A percentile compares a stretch with the other conserved stretches of the same genome.
phyloP scores from a whole-genome alignment of 2,888 invertebrate species.

The Drosophila nr. perissopoda region DNA sequence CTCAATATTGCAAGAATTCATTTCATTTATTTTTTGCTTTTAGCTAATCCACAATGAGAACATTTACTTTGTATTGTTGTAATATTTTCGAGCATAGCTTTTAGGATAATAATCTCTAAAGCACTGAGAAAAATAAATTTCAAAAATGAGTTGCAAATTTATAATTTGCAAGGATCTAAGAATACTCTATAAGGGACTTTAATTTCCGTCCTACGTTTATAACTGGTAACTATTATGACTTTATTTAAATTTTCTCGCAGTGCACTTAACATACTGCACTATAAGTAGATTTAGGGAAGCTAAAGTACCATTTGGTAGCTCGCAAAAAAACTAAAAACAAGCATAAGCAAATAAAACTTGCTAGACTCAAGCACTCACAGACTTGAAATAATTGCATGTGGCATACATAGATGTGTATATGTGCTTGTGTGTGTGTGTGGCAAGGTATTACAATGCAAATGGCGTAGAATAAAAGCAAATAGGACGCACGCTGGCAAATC shows the following conservation, averaged over 20 bases:
- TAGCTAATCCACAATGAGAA: background rate
- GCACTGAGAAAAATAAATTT: background rate
- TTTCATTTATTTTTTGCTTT: background rate
- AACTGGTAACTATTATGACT: background rate
- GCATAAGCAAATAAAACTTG: slow-evolving; percentile 14
- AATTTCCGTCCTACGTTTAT: background rate
- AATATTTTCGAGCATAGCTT: background rate
- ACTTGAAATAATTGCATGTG: slow-evolving; percentile 48
- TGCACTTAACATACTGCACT: slow-evolving; percentile 11
- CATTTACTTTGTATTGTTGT: background rate
- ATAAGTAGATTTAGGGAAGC: slow-evolving; percentile 14
- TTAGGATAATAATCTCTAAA: background rate
- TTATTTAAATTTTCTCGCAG: slow-evolving; percentile 1
- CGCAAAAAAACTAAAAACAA: slow-evolving; percentile 1
- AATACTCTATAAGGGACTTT: background rate
- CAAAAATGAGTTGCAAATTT: background rate
- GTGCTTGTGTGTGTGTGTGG: slow-evolving; percentile 9
- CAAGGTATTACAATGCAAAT: slow-evolving; percentile 50
- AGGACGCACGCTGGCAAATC: slow-evolving; percentile 61
- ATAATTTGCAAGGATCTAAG: background rate
- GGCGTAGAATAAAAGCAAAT: slow-evolving; percentile 46
- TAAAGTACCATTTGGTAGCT: slow-evolving; percentile 9
- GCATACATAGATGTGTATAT: slow-evolving; percentile 1
- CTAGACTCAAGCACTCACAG: slow-evolving; percentile 21
- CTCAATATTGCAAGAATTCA: background rate